phyloP scores from a whole-genome alignment of 35 echinoderm and acorn worm species.

The Eucidaris tribuloides region DNA sequence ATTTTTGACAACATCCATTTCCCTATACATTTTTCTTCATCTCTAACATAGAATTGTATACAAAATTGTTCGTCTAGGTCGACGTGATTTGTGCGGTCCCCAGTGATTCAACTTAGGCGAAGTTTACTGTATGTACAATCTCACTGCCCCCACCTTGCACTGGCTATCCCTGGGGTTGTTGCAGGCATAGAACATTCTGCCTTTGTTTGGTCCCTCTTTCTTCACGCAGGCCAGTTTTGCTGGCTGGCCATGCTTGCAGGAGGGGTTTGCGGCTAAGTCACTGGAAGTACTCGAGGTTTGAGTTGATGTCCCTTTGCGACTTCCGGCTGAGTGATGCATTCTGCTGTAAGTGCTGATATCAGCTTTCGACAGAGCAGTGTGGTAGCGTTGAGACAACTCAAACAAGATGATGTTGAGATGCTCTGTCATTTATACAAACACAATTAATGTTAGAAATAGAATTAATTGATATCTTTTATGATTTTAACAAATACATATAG shows the following conservation, averaged over 20 bases:
- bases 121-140: too few relatives aligned
- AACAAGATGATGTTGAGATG: conserved; percentile 91
- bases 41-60: too few relatives aligned
- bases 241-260: conserved; percentile 70
- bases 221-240: conserved; percentile 86
- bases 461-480: background rate
- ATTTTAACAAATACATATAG: background rate
- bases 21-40: too few relatives aligned
- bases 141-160: conserved; percentile 68
- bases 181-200: conserved; percentile 95
- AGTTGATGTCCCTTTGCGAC: background rate
- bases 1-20: too few relatives aligned
- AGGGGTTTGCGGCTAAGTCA: conserved; percentile 19
- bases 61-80: too few relatives aligned
- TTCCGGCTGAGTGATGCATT: background rate
- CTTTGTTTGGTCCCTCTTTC: conserved; percentile 93
- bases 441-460: background rate
- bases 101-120: too few relatives aligned
- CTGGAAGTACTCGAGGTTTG: background rate
- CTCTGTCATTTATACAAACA: conserved; percentile 44
- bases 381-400: conserved; percentile 64
- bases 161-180: conserved; percentile 62
- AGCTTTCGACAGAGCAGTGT: conserved; percentile 53
- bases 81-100: too few relatives aligned
- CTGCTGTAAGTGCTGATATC: conserved; percentile 44